These are phyloP conservation scores for Vespertilio murinus DNA, from an alignment of 2,797 vertebrate species.

Conservation along the genomic window DNA sequence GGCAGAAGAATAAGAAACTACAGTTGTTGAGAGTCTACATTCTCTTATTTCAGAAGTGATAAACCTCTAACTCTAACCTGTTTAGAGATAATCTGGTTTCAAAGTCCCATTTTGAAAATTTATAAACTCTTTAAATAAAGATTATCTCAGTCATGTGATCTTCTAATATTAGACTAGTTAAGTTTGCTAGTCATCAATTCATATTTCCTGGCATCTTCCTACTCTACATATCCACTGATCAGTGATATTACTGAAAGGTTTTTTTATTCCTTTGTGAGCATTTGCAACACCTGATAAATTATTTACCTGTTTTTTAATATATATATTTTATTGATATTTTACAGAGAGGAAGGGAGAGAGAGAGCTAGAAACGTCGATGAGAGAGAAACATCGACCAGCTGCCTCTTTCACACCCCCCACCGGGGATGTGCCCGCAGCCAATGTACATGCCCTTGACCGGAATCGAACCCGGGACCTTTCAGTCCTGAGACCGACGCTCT, in stretches of 20 bases:
- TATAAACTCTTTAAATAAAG: constrained; percentile 18
- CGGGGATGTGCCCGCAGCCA: too few relatives aligned
- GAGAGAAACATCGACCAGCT: too few relatives aligned
- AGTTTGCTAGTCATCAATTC: not conserved
- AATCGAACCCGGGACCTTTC: too few relatives aligned
- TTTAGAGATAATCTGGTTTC: constrained; percentile 13
- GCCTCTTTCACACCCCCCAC: too few relatives aligned
- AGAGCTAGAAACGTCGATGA: too few relatives aligned
- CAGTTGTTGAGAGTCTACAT: not conserved
- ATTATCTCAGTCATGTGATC: not conserved
- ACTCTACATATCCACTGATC: not conserved
- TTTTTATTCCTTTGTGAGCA: not conserved
- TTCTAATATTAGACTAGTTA: not conserved
- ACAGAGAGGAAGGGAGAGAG: too few relatives aligned
- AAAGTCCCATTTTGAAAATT: constrained; percentile 1
- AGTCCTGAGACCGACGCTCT: too few relatives aligned
- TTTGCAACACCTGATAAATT: not conserved
- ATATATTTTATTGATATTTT: too few relatives aligned
- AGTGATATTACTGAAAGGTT: not conserved
- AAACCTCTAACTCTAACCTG: not conserved
- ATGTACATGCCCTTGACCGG: too few relatives aligned
- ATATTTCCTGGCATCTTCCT: not conserved
- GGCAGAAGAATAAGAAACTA: not conserved
- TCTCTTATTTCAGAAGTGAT: constrained; percentile 23
- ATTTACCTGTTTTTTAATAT: not conserved